Evolutionary conservation across 2,113 vertebrate genomes (phyloP).

Genomic region (human (Homo sapiens)): DNA sequence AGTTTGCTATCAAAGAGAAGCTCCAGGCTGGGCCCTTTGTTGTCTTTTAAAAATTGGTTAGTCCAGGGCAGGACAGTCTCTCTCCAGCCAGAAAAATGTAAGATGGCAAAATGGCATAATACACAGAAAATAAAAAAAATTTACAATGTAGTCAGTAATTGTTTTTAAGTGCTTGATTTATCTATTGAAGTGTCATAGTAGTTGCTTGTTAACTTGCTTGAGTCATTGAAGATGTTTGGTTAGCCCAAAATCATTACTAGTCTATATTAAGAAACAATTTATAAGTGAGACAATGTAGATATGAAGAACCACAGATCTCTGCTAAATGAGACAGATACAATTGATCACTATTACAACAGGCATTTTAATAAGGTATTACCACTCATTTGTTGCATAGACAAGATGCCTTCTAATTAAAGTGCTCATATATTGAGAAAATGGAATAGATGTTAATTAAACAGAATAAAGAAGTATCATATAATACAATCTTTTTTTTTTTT

Average conservation of each 20-base stretch:
- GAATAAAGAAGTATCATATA: background rate
- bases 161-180: background rate
- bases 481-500: background rate
- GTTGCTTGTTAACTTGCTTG: background rate
- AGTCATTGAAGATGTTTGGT: background rate
- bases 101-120: background rate
- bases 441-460: background rate
- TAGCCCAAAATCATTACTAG: background rate
- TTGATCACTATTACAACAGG: background rate
- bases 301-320: background rate
- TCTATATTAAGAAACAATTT: background rate
- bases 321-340: background rate
- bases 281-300: background rate
- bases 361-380: background rate
- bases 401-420: background rate
- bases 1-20: background rate
- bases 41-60: background rate
- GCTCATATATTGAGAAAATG: background rate
- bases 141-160: background rate
- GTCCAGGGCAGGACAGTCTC: background rate
- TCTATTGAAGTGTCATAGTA: background rate
- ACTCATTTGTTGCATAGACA: background rate
- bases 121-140: background rate
- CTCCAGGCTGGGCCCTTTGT: background rate
- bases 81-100: background rate